Conservation (phyloP, 2,888 invertebrate species). For the Isoperla grammatica region DNA sequence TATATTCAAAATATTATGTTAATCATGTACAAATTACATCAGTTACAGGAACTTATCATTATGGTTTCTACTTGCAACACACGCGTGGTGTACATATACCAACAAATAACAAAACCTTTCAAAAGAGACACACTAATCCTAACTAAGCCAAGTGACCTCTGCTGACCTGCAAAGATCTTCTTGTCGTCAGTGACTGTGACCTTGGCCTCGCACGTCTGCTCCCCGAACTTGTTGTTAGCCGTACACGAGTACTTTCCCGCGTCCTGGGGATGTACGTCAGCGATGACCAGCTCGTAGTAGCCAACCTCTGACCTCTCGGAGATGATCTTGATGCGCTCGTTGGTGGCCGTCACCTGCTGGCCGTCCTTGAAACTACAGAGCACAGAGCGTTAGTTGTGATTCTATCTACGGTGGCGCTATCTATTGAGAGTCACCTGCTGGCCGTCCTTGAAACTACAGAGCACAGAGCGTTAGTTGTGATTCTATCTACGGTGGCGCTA, state of each 20-base stretch:
- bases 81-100: too few relatives aligned
- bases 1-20: too few relatives aligned
- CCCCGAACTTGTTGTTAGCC: slow-evolving; percentile 76
- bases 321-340: slow-evolving; percentile 63
- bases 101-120: too few relatives aligned
- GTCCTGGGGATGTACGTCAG: slow-evolving; percentile 70
- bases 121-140: too few relatives aligned
- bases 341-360: slow-evolving; percentile 60
- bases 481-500: too few relatives aligned
- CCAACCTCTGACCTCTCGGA: slow-evolving; percentile 72
- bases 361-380: slow-evolving; percentile 72
- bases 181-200: slow-evolving; percentile 81
- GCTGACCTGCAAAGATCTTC: slow-evolving; percentile 74
- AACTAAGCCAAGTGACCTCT: too few relatives aligned
- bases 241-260: slow-evolving; percentile 80
- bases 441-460: slow-evolving; percentile 72
- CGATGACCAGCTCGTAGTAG: slow-evolving; percentile 82
- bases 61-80: too few relatives aligned
- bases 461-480: too few relatives aligned
- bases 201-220: slow-evolving; percentile 64
- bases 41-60: too few relatives aligned
- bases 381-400: too few relatives aligned
- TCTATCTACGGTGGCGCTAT: too few relatives aligned
- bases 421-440: slow-evolving; percentile 62
- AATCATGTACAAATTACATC: too few relatives aligned